Evolutionary conservation across 2,113 vertebrate species (phyloP).

Genomic region (Tupaia tana): DNA sequence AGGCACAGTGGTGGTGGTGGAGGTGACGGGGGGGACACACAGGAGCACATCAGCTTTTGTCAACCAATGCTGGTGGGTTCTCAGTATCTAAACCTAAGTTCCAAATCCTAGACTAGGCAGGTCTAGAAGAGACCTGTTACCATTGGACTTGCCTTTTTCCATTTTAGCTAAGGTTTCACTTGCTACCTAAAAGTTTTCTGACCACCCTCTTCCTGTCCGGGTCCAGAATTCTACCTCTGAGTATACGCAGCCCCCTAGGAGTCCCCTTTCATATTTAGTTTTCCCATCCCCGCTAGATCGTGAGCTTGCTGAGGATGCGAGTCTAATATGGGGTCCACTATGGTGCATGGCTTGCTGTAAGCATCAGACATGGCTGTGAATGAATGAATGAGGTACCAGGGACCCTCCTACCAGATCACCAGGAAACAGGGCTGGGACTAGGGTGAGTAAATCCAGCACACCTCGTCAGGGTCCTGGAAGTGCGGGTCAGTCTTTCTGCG

Average conservation of each 20-base stretch:
- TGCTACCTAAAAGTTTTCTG: not conserved
- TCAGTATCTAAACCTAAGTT: not conserved
- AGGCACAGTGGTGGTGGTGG: not conserved
- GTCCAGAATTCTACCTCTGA: not conserved
- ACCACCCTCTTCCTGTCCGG: not conserved
- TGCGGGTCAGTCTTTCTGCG: not conserved
- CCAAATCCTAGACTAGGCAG: not conserved
- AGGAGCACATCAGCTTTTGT: not conserved
- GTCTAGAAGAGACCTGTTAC: not conserved
- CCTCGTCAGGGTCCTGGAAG: not conserved
- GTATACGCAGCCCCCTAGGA: not conserved
- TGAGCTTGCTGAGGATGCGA: not conserved
- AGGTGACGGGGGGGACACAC: not conserved
- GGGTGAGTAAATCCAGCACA: not conserved
- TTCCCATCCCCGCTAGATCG: not conserved
- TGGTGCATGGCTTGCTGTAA: too few relatives aligned
- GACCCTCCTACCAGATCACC: not conserved
- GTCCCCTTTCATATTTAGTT: not conserved
- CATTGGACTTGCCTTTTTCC: not conserved
- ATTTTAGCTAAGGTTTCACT: not conserved
- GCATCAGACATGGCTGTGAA: too few relatives aligned
- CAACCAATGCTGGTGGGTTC: not conserved
- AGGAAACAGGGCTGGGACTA: not conserved
- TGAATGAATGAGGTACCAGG: not conserved
- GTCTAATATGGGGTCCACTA: not conserved